Percentiles rank a stretch among this genome's conserved stretches.
phyloP scores from a whole-genome alignment of 1,140 invertebrate genomes.

The Aphis craccivora region DNA sequence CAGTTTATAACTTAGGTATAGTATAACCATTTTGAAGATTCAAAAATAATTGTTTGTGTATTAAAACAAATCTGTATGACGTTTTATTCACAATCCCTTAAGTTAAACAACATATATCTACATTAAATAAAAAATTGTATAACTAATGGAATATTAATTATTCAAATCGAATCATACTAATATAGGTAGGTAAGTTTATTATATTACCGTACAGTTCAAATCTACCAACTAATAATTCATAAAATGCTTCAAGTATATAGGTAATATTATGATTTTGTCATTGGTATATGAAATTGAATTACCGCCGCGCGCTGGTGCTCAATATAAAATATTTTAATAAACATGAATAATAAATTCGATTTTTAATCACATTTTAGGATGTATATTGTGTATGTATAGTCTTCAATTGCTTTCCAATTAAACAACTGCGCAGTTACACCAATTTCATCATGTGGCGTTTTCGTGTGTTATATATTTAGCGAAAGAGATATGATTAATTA shows the following conservation, averaged over 20 bases:
- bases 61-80: neutral
- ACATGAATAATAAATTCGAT: neutral
- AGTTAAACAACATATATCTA: neutral
- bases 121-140: neutral
- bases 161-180: neutral
- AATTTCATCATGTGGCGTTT: neutral
- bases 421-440: neutral
- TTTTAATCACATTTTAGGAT: neutral
- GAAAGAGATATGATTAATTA: neutral
- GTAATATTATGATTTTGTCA: neutral
- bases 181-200: no score
- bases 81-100: neutral
- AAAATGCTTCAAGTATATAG: neutral
- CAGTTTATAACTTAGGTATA: neutral
- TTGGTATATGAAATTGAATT: neutral
- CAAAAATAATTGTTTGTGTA: neutral
- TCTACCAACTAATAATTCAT: neutral
- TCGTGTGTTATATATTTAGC: neutral
- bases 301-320: neutral
- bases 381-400: neutral
- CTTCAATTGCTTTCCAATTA: conserved; percentile 2
- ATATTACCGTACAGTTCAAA: neutral
- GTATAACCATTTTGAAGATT: neutral
- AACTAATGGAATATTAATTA: neutral
- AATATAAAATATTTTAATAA: conserved; percentile 3